Conservation (phyloP, 2,113 vertebrate species). For the Ctenomys sociabilis region DNA sequence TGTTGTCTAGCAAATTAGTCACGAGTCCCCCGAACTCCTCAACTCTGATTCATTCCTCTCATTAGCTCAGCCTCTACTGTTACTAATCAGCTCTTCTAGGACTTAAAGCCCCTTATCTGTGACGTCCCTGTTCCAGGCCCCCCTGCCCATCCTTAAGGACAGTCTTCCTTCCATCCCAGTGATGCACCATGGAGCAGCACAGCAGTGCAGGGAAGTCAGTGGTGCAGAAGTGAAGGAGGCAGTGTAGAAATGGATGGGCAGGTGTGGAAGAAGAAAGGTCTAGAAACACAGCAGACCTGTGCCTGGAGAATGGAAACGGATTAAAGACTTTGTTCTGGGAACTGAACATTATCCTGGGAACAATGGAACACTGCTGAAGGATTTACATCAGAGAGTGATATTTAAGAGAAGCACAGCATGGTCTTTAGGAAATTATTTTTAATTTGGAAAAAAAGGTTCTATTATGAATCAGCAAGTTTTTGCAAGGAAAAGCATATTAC, state of each 20-base stretch:
- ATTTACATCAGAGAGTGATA: not conserved
- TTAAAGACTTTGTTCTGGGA: not conserved
- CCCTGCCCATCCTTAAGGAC: accelerated
- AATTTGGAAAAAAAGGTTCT: slow-evolving; percentile 47
- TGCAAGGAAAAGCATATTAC: slow-evolving; percentile 1
- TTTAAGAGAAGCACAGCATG: not conserved
- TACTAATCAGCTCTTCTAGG: not conserved
- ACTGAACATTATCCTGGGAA: not conserved
- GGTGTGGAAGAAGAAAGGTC: not conserved
- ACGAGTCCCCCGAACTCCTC: not conserved
- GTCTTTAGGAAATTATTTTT: slow-evolving; percentile 32
- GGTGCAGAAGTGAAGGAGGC: not conserved
- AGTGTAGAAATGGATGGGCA: not conserved
- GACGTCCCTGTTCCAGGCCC: not conserved
- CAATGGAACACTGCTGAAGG: not conserved
- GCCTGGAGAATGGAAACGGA: accelerated
- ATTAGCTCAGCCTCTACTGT: not conserved
- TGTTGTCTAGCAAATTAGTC: not conserved
- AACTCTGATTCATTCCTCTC: not conserved
- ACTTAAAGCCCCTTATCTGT: not conserved
- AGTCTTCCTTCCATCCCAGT: not conserved
- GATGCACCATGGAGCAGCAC: not conserved
- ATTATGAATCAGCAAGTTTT: slow-evolving; percentile 52
- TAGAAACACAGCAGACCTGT: not conserved
- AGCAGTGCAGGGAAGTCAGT: not conserved